A percentile compares a stretch with the other conserved stretches of the same genome.
Evolutionary conservation across 2,888 invertebrate genomes (phyloP).

Genomic region (Tipula confusa): DNA sequence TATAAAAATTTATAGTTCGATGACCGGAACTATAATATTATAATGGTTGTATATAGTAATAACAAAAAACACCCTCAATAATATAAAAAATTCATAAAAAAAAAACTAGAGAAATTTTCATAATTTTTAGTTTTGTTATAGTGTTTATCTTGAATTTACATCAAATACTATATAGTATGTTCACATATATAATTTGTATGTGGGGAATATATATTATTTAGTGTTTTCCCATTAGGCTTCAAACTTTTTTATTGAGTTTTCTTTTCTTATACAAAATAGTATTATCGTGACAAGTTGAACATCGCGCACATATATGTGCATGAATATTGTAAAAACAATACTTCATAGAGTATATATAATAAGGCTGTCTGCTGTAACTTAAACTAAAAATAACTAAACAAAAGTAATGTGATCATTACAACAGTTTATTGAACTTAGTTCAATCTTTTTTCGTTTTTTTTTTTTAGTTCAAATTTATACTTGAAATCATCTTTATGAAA

Average conservation of each 20-base stretch:
- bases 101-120: not conserved
- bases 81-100: not conserved
- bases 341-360: too few species aligned
- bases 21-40: constrained; percentile 13
- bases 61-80: constrained; percentile 26
- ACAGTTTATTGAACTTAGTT: constrained; percentile 20
- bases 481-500: not conserved
- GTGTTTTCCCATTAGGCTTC: not conserved
- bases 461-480: not conserved
- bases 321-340: not conserved
- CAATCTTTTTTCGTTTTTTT: not conserved
- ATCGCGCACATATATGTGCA: not conserved
- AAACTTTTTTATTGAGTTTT: not conserved
- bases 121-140: not conserved
- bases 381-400: constrained; percentile 3
- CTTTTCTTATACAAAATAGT: not conserved
- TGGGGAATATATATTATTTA: not conserved
- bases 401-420: not conserved
- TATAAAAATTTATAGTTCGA: not conserved
- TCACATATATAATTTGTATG: not conserved
- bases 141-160: not conserved
- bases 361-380: not conserved
- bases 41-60: not conserved
- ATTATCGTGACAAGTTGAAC: not conserved
- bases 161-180: not conserved